Conservation (phyloP, 2,888 invertebrate genomes). For the Junonia oenone region DNA sequence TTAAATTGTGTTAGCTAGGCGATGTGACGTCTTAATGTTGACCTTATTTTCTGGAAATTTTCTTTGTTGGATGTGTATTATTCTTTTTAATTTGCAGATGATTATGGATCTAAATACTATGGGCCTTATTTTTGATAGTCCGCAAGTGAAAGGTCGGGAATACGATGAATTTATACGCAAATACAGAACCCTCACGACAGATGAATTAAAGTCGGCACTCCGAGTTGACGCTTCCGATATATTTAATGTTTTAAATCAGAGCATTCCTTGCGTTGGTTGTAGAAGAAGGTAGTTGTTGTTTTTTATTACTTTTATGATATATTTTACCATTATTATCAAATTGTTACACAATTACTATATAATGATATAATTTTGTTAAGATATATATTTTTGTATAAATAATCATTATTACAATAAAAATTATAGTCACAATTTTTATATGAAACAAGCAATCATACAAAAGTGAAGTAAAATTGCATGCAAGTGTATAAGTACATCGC, state of each 20-base stretch:
- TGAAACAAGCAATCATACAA: too few relatives aligned
- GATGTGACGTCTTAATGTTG: conserved; percentile 60
- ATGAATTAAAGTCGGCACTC: conserved; percentile 89
- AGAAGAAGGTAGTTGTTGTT: conserved; percentile 84
- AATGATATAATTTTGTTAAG: too few relatives aligned
- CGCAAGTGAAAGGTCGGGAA: conserved; percentile 88
- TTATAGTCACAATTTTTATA: too few relatives aligned
- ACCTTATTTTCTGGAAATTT: conserved; percentile 66
- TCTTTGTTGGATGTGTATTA: conserved; percentile 53
- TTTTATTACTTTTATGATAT: not conserved
- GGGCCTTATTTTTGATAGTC: conserved; percentile 90
- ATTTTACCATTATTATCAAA: not conserved
- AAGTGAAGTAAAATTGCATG: too few relatives aligned
- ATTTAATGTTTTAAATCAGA: conserved; percentile 90
- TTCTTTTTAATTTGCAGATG: conserved; percentile 82
- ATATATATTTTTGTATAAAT: too few relatives aligned
- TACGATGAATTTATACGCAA: conserved; percentile 92
- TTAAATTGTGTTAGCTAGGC: conserved; percentile 8
- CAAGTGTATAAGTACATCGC: conserved; percentile 3
- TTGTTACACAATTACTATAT: too few relatives aligned
- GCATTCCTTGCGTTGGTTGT: conserved; percentile 96
- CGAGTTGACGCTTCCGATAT: conserved; percentile 91
- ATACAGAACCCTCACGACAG: conserved; percentile 86
- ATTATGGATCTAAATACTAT: conserved; percentile 94
- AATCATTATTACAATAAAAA: too few relatives aligned